Conservation (phyloP, 2,888 invertebrate genomes). For the Eustalomyia histrio region DNA sequence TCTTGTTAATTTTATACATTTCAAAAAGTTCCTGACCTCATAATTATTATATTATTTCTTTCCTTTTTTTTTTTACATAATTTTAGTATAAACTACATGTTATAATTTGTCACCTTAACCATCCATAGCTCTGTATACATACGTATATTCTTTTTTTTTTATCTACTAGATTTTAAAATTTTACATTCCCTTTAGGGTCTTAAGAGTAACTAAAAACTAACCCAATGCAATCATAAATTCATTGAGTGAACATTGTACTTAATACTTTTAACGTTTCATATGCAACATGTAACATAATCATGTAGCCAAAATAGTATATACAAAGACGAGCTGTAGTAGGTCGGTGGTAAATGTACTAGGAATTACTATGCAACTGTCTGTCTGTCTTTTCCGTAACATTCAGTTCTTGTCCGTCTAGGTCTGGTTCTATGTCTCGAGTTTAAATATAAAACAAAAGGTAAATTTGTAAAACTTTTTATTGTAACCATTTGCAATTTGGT, state of each 20-base stretch:
- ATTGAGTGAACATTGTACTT: slow-evolving; percentile 63
- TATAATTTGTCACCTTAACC: neutral
- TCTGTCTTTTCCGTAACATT: neutral
- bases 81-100: neutral
- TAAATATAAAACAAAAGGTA: slow-evolving; percentile 46
- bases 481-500: slow-evolving; percentile 18
- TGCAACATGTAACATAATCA: slow-evolving; percentile 62
- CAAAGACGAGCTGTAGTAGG: slow-evolving; percentile 24
- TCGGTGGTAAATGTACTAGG: neutral
- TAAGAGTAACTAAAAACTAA: slow-evolving; percentile 36
- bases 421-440: slow-evolving; percentile 35
- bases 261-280: slow-evolving; percentile 60
- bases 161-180: slow-evolving; percentile 8
- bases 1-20: too few relatives aligned
- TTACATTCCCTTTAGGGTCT: slow-evolving; percentile 42
- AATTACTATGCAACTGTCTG: neutral
- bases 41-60: neutral
- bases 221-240: slow-evolving; percentile 65
- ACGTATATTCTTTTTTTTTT: too few relatives aligned
- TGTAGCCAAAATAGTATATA: slow-evolving; percentile 47
- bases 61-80: neutral
- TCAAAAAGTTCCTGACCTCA: neutral
- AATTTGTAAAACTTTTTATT: slow-evolving; percentile 42
- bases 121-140: neutral
- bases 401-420: slow-evolving; percentile 6